Evolutionary conservation across 2,113 vertebrate species (phyloP), one percentile per base, ranked within the genome.

Genomic region (Colaptes auratus): DNA sequence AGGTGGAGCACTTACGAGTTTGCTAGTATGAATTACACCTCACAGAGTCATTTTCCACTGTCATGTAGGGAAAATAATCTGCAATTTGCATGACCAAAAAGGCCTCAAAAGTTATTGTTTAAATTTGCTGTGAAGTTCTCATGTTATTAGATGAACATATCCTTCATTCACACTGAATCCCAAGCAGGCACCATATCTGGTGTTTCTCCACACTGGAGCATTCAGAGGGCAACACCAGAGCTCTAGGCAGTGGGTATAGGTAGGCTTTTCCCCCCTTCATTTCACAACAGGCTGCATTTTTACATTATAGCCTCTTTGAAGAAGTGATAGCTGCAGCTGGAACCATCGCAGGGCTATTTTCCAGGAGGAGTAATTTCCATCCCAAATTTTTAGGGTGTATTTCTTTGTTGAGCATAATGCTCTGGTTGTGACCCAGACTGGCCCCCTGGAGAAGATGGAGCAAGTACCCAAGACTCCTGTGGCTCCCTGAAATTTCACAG

Each of bases 21-120:
- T 69, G 44, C 61, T 88, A 52, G 1, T 8, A 56, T 12, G 25
- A n/a, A 23, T 52, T 81, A 59, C n/a, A 78, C 39, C 82, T 83
- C 66, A 46, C 42, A 85, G 53, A 80, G 73, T 72, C 64, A 92
- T 91, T 90, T 86, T 81, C 75, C 85, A 83, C 65, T 93, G 76
- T 88, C 82, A 86, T 12, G 35, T 81, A 60, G 25, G 70, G 33
- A 63, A 79, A 93, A 71, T 15, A 50, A 77, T 17, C 48, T 55
- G 20, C 55, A 78, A 58, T 64, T 84, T 4, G 0, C 44, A 65
- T n/a, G 44, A 86, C 78, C 72, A 69, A 91, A 94, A 89, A 31
- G 70, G 50, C 71, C 74, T 90, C n/a, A 39, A 28, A 15, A 15
- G 12, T 60, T 69, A 58, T 15, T 21, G 36, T 12, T 69, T 61